Evolutionary conservation across 2,797 vertebrate genomes (phyloP), one percentile per base, ranked within the genome.

Genomic region (Characodon lateralis): DNA sequence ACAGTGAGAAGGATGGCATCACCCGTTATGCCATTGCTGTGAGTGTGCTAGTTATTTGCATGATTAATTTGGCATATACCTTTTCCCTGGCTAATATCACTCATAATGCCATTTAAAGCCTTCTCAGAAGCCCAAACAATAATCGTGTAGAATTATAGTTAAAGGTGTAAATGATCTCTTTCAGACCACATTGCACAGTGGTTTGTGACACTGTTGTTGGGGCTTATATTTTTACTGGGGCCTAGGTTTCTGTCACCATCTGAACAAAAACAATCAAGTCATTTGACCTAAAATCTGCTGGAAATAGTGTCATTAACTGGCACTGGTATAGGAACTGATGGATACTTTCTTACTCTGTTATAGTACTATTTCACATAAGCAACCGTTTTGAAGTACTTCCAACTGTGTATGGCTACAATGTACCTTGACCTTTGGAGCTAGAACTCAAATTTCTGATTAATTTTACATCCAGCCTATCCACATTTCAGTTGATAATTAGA

Each of bases 11-110:
- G 81, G 98, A 99, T 41, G 98, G 97, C 0, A 97, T 99, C 92
- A 98, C 98, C 76, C 94, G 98, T 85, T 99, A 99, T 0, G 98
- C 98, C 0, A 97, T 99, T 74, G 98, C 98, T 0, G 98, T 99
- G 91, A 96, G 98, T 95, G 76, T 78, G 65, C 59, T 66, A 63
- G 51, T 87, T 70, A 59, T 73, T 85, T 46, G 81, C 75, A 72
- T 80, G 72, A 55, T 14, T 82, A 79, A 55, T 39, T 71, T 35
- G 50, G 31, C 20, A 78, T 58, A 26, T 6, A 35, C 56, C 82
- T 65, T 73, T 69, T 46, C 43, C 39, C 20, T 68, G 78, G 74
- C 71, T 72, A 48, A 73, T 84, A 51, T 4, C 69, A 75, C 77
- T 18, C 78, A 20, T 73, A 80, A 86, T 84, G 82, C 66, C 41